These are phyloP conservation scores for Coecobrya sp. DNA, from an alignment of 2,888 invertebrate genomes.

Conservation along the genomic window DNA sequence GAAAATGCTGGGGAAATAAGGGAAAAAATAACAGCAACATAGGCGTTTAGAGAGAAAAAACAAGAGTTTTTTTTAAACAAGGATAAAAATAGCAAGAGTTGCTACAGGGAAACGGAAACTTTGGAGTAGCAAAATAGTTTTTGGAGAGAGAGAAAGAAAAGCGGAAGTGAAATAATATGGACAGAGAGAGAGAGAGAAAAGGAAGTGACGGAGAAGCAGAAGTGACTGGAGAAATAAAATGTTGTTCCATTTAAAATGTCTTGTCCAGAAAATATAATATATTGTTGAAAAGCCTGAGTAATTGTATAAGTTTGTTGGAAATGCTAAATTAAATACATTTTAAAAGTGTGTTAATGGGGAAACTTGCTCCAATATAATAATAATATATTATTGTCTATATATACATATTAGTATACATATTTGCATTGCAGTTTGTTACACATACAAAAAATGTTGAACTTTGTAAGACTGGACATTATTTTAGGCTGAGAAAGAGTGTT, in stretches of 20 bases:
- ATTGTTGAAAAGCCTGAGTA: not conserved
- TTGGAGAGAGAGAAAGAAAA: not conserved
- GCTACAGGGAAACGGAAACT: not conserved
- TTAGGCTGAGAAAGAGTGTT: too few relatives aligned
- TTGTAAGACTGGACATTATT: too few relatives aligned
- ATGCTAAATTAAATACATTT: too few relatives aligned
- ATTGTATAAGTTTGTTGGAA: too few relatives aligned
- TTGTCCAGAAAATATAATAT: too few relatives aligned
- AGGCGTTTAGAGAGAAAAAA: not conserved
- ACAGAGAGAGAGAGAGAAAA: not conserved
- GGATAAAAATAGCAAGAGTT: not conserved
- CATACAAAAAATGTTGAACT: not conserved
- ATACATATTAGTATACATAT: too few relatives aligned
- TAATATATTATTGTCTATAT: too few relatives aligned
- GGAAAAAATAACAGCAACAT: not conserved
- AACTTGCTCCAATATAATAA: too few relatives aligned
- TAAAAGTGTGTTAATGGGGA: too few relatives aligned
- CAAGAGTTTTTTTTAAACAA: not conserved
- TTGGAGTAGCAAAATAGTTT: not conserved
- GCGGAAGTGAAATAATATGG: conserved; percentile 29
- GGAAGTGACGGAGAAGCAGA: not conserved
- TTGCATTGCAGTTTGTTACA: not conserved
- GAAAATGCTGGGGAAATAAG: too few relatives aligned
- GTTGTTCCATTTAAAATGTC: not conserved
- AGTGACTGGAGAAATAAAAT: not conserved